Evolutionary conservation across 2,113 vertebrate genomes (phyloP), one percentile per base, ranked within the genome.

Genomic region (Aegithalos caudatus): DNA sequence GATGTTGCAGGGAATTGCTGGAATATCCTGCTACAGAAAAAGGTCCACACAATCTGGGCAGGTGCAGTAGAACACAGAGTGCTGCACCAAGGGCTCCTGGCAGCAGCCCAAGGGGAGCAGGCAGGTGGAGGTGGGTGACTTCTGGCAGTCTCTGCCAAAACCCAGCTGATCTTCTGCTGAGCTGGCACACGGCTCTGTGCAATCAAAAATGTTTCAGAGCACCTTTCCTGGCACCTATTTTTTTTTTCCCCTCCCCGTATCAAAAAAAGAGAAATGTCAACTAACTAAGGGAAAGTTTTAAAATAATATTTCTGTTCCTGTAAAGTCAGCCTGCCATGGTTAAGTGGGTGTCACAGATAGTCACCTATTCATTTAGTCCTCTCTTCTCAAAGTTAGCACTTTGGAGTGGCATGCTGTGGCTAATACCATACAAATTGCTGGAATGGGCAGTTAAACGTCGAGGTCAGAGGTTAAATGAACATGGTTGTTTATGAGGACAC

Each of bases 401-500:
- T 51, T 79, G 85, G 85, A 92, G 97, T 81, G 92, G 93, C 57
- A 2, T 70, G 81, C 92, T 95, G 95, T 96, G 97, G 98, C 98
- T 98, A 98, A 98, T 98, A 98, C 97, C 92, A 94, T 97, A 99
- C 99, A 99, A 99, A 99, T 99, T 99, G 99, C 98, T 98, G 98
- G 98, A 98, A 99, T 99, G 99, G 99, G 99, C 99, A 99, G 99
- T 99, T 99, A 99, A 99, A 99, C 98, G 97, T 91, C 94, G 98
- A 97, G 99, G 99, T 99, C 98, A 96, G 97, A 97, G 99, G 99
- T 99, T 99, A 99, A 99, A 99, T 99, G 99, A 99, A 99, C 98
- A 99, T 97, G 98, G 99, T 99, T 99, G 99, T 99, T 99, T 99
- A 99, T 99, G 99, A 99, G 99, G 99, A 99, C 99, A 98, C 98